Evolutionary conservation across 1,140 invertebrate genomes (phyloP), one percentile per base, ranked within the genome.

Genomic region (Halyomorpha halys): DNA sequence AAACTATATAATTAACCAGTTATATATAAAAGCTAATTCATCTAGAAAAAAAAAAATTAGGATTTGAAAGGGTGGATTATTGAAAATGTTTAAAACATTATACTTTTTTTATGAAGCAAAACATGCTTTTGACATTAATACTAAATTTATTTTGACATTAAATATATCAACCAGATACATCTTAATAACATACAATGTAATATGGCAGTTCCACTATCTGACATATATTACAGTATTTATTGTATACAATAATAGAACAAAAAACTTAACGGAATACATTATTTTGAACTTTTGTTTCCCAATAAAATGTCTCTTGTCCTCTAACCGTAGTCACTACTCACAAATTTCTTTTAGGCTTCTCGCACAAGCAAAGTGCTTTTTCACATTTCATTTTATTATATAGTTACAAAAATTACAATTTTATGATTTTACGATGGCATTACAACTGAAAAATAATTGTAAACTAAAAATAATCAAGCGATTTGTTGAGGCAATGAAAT

Each of bases 61-160:
- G 34, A 39, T 39, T 39, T 39, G 5, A 39, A 13, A 39, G 34
- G 34, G 34, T 39, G 34, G 34, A 39, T 39, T 39, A 39, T 39
- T 39, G 6, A 39, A 39, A 9, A 11, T 39, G 4, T 11, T 39
- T 39, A 13, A 39, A 9, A 62, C 25, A 62, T 39, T 13, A 25
- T 34, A 34, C 6, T 45, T 62, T 44, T 34, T 19, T 45, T 18
- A 15, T 51, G 44, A 39, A 60, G 34, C 59, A 59, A 59, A n/a
- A 60, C 59, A 60, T 44, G 39, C 44, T 60, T 60, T 51, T 62
- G 47, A 62, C 64, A 65, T 62, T 65, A 60, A 61, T 65, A 65
- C 64, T 65, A 65, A 65, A 65, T 65, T 65, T 65, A 61, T 65
- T 65, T 65, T 56, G 53, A 65, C 64, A 65, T 53, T 65, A 39